phyloP scores from a whole-genome alignment of 2,888 invertebrate genomes.

The Neuroscelio doddi region DNA sequence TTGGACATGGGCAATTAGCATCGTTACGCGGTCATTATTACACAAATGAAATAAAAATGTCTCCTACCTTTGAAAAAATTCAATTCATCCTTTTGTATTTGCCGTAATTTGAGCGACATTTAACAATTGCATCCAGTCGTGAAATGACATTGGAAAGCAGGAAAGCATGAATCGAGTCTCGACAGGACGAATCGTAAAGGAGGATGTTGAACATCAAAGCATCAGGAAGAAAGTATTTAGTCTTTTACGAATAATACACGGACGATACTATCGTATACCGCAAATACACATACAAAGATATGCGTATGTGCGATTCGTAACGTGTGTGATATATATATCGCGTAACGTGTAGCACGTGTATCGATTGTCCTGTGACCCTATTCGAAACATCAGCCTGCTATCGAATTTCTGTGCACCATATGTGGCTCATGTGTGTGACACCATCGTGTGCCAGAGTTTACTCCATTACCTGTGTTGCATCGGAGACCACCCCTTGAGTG shows the following conservation, averaged over 20 bases:
- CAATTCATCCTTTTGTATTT: too few species aligned
- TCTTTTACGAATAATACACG: too few species aligned
- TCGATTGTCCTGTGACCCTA: conserved; percentile 58
- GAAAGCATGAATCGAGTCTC: background rate
- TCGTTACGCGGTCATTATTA: too few species aligned
- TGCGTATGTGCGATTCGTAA: background rate
- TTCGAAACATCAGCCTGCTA: conserved; percentile 42
- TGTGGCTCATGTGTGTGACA: too few species aligned
- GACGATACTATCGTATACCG: conserved; percentile 12
- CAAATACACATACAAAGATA: conserved; percentile 18
- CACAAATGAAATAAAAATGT: too few species aligned
- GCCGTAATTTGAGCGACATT: too few species aligned
- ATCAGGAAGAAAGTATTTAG: conserved; percentile 25
- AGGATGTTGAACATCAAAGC: conserved; percentile 15
- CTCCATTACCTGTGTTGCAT: too few species aligned
- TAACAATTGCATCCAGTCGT: background rate
- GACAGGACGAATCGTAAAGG: conserved; percentile 6
- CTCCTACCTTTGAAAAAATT: too few species aligned
- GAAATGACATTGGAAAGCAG: background rate
- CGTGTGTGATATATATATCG: conserved; percentile 1
- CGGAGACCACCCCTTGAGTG: background rate
- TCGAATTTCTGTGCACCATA: conserved; percentile 43
- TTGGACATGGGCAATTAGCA: too few species aligned
- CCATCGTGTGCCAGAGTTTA: too few species aligned
- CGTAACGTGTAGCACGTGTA: conserved; percentile 27